phyloP scores from a whole-genome alignment of 2,888 invertebrate species.

The Brachyptera risi region DNA sequence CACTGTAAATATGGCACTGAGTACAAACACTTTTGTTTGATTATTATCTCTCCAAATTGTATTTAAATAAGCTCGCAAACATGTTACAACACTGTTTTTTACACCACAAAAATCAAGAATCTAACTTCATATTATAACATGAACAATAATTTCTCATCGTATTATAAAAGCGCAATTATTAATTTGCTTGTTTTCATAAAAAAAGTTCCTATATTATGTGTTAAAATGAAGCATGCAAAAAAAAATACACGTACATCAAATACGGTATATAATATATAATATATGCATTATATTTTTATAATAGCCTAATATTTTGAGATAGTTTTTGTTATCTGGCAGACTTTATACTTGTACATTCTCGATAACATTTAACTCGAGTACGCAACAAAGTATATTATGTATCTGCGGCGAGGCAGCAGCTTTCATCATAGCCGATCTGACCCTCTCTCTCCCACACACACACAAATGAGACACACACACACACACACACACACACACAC shows the following conservation, averaged over 20 bases:
- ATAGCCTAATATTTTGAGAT: conserved; percentile 13
- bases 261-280: conserved; percentile 12
- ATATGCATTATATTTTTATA: too few relatives aligned
- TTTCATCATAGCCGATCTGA: conserved; percentile 22
- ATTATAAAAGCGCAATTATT: conserved; percentile 23
- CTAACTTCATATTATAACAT: conserved; percentile 7
- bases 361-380: conserved; percentile 30
- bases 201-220: conserved; percentile 13
- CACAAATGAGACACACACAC: conserved; percentile 9
- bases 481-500: conserved; percentile 15
- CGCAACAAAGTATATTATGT: too few relatives aligned
- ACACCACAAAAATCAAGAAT: conserved; percentile 22
- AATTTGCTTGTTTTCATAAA: conserved; percentile 13
- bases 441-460: background rate
- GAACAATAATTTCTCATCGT: background rate
- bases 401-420: too few relatives aligned
- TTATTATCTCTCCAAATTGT: conserved; percentile 31
- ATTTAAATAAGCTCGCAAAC: conserved; percentile 36
- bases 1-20: conserved; percentile 36
- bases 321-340: conserved; percentile 23
- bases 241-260: conserved; percentile 19
- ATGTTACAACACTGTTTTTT: conserved; percentile 30
- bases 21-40: conserved; percentile 33
- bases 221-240: conserved; percentile 30
- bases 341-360: conserved; percentile 27